Base-by-base conservation (phyloP, 2,888 invertebrate genomes). In the Diaperis boleti region DNA sequence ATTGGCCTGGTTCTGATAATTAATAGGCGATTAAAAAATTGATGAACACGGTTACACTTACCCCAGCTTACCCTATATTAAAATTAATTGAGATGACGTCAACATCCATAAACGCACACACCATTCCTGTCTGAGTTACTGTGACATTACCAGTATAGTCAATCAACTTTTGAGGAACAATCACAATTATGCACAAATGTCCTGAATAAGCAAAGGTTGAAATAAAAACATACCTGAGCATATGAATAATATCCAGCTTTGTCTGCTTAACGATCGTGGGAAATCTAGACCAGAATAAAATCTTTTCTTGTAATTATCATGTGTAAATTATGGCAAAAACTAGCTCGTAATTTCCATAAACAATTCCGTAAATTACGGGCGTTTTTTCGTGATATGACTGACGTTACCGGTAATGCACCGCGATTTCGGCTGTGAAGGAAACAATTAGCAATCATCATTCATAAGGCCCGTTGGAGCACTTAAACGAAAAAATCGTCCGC, bases 281-380 rank as follows among this genome's bases (percentile, higher is more conserved):
- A 71, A 71, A 65, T 67, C 52, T 50, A 61, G 64, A 62, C 57
- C 62, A 62, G 64, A 60, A 63, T 66, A 59, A 69, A 65, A 71
- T 68, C 63, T 67, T 62, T 66, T 59, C 67, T 69, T 66, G 67
- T 66, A 71, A 71, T 71, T 66, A 71, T 63, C 68, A 64, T 71
- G 68, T 67, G 68, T 65, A 67, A 68, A 66, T 67, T 65, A 69
- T 68, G 63, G 69, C 68, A 71, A 71, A 69, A 71, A 71, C 62
- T 68, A 15, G 68, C 65, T 59, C 59, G 52, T 68, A 71, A 71
- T 69, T 68, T 71, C 69, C 69, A 69, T 71, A 71, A 68, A 65
- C 66, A 68, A 66, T 69, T 65, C 64, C 22, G 64, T 50, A 60
- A 49, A 59, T 59, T 63, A 52, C 33, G 31, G 37, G 49, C 42